Evolutionary conservation across 2,888 invertebrate genomes (phyloP), one percentile per base, ranked within the genome.

Genomic region (Tinea pellionella): DNA sequence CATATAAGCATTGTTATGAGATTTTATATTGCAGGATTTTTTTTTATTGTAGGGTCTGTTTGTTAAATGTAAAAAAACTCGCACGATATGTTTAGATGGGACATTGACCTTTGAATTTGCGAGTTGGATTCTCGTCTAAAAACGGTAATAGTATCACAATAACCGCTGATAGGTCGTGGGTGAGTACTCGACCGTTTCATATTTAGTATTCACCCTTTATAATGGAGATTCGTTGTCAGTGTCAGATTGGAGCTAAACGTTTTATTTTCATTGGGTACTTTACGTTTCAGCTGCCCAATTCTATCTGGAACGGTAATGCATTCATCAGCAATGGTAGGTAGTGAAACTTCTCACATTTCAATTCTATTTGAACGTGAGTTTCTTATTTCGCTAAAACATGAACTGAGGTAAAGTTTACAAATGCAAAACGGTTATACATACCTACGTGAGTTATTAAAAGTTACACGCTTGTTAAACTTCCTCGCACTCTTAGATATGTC

Each of bases 201-300:
- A 57, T 57, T 57, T 30, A 57, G 57, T 32, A 32, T 30, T 32
- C 57, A 57, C 53, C 53, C 57, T 57, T 30, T 57, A 15, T 57
- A 57, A 57, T 57, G 57, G 57, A 57, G 32, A 57, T 19, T 57
- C 57, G 57, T 30, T 57, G 57, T 57, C 18, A 32, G 12, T 57
- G 57, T 57, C 57, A 57, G 57, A 57, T 57, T 32, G 57, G 32
- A 32, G 57, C 12, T 32, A 30, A 57, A 55, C 47, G 55, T 55
- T 55, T 55, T 55, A 47, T 55, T 55, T 55, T 55, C 19, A 29
- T 55, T 55, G 18, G 12, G 19, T 29, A 55, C 47, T 47, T 15
- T n/a, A 47, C 47, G 2, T 47, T 15, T 47, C n/a, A 47, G 47
- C 8, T 15, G 47, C 15, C 47, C 47, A 47, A 47, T 37, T 37